Base-by-base conservation (phyloP, 92 coral and sea anemone species). In the Porites cylindrica region DNA sequence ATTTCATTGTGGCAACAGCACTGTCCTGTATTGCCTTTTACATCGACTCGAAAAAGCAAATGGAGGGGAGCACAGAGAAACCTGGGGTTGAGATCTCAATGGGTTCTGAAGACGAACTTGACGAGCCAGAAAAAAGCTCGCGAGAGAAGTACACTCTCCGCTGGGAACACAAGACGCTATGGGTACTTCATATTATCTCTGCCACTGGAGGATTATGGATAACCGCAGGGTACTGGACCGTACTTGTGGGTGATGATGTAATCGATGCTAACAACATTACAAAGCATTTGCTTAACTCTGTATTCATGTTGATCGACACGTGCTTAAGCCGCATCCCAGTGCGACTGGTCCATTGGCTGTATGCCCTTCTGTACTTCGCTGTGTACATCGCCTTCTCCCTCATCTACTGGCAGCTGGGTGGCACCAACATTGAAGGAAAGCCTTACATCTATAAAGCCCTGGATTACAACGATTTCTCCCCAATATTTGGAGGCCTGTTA, bases 241-340 rank as follows among this genome's bases (percentile, higher is more conserved):
- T 91, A 13, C 78, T 86, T 19, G 78, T 90, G 47, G 88, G 70
- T 6, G 89, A 82, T 18, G 76, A 84, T 17, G 59, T 51, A 2
- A 78, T 90, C 19, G 96, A 90, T 58, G 90, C 86, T 1, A 86
- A 93, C 8, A 91, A 88, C 29, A 72, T 83, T 20, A 91, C 94
- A 19, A 94, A 91, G 53, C 98, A 94, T 75, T 95, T 91, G 24
- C 67, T 94, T 11, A 94, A 94, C 59, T 76, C 91, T 51, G 91
- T 94, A 13, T 65, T 94, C 79, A 83, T 92, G 64, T 12, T 86
- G 38, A 47, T 87, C 56, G 98, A 94, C 79, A 88, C 95, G 12
- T 21, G 75, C 61, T 24, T 94, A 4, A 78, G 92, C 76, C 66
- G 85, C 17, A 61, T 82, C 2, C 98, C 98, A 20, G 76, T 92